These are phyloP conservation scores for Lepetodrilus schrolli DNA, from an alignment of 2,888 invertebrate genomes.

Conservation along the genomic window DNA sequence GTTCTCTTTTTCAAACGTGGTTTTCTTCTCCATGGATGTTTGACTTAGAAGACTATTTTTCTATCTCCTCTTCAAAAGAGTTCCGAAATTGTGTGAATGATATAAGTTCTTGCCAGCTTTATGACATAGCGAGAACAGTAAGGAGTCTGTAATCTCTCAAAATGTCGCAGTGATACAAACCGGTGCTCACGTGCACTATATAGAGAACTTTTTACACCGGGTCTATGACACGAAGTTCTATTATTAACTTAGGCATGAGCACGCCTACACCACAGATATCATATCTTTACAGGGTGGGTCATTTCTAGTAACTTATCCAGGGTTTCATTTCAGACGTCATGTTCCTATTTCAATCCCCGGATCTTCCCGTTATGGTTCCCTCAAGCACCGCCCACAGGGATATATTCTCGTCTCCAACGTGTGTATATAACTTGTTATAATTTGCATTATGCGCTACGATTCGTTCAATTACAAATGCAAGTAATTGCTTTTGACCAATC, in stretches of 20 bases:
- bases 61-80: background rate
- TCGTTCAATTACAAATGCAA: background rate
- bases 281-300: background rate
- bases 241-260: background rate
- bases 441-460: background rate
- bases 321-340: background rate
- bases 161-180: background rate
- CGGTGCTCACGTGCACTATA: background rate
- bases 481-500: background rate
- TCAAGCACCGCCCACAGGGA: slow-evolving; percentile 1
- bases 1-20: background rate
- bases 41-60: background rate
- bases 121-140: background rate
- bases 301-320: background rate
- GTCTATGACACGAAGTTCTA: background rate
- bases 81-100: background rate
- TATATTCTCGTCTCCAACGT: background rate
- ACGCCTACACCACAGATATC: background rate
- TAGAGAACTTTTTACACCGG: background rate
- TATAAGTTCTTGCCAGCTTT: background rate
- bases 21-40: background rate
- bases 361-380: background rate
- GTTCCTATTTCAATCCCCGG: background rate
- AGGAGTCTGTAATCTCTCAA: background rate
- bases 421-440: background rate